Conservation (phyloP, 2,113 vertebrate species). For the Albula goreensis region DNA sequence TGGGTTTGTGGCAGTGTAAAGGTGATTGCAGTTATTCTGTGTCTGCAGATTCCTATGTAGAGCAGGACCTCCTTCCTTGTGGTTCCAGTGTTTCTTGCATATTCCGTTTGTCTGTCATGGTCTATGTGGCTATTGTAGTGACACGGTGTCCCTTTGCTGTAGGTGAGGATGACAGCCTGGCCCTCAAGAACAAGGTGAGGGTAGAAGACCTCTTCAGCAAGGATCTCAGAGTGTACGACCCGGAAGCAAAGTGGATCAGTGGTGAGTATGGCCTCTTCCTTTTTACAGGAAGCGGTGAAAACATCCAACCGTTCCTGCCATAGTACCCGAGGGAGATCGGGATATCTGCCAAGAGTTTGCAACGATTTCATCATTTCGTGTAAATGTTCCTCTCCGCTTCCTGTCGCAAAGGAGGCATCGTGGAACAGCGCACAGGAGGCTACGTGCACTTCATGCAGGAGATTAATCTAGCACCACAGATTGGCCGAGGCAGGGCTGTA, state of each 20-base stretch:
- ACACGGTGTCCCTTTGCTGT: conserved; percentile 39
- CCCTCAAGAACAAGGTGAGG: conserved; percentile 89
- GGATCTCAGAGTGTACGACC: conserved; percentile 85
- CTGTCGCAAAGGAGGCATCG: not conserved
- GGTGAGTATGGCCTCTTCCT: conserved; percentile 70
- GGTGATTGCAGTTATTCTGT: too few species aligned
- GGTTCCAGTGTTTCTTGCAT: too few species aligned
- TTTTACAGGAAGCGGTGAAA: not conserved
- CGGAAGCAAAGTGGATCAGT: conserved; percentile 88
- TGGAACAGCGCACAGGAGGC: not conserved
- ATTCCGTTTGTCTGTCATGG: too few species aligned
- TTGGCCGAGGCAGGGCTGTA: not conserved
- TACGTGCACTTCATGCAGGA: not conserved
- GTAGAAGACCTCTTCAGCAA: conserved; percentile 85
- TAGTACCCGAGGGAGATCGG: not conserved
- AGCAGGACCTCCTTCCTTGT: too few species aligned
- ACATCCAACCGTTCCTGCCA: not conserved
- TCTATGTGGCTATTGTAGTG: not conserved
- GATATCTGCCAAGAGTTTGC: not conserved
- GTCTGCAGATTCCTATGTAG: too few species aligned
- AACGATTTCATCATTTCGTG: not conserved
- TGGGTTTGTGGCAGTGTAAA: too few species aligned
- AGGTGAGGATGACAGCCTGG: conserved; percentile 92
- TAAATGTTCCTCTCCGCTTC: not conserved
- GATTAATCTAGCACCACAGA: not conserved